phyloP scores from a whole-genome alignment of 2,113 vertebrate genomes.

The Trematomus loennbergii region DNA sequence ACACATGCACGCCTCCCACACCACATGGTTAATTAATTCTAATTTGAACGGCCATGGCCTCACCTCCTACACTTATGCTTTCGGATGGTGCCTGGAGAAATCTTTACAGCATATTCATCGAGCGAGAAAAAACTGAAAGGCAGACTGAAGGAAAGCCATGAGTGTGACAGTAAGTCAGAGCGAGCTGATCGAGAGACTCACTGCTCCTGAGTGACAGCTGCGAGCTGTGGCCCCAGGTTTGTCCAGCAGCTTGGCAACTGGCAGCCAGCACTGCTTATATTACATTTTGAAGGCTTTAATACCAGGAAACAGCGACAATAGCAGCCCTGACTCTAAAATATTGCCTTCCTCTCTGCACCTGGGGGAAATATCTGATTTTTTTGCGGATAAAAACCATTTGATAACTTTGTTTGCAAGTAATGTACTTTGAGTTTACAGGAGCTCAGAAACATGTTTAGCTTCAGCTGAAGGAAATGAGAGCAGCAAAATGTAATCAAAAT shows the following conservation, averaged over 20 bases:
- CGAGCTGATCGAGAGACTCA: slow-evolving; percentile 11
- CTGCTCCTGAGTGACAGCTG: slow-evolving; percentile 25
- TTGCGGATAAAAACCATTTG: too few relatives aligned
- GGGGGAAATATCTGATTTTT: not conserved
- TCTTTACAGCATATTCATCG: slow-evolving; percentile 28
- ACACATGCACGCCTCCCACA: slow-evolving; percentile 68
- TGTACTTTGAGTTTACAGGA: too few relatives aligned
- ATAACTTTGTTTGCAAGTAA: too few relatives aligned
- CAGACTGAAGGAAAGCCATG: slow-evolving; percentile 19
- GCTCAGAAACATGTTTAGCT: too few relatives aligned
- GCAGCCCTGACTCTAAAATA: too few relatives aligned
- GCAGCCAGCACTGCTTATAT: slow-evolving; percentile 14
- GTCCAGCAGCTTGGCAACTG: not conserved
- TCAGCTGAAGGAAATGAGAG: too few relatives aligned
- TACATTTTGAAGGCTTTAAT: not conserved
- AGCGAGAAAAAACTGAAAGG: slow-evolving; percentile 20
- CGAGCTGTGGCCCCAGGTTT: slow-evolving; percentile 3
- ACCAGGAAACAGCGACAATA: not conserved
- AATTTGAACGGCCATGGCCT: slow-evolving; percentile 74
- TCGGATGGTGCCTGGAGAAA: slow-evolving; percentile 57
- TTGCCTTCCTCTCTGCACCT: too few relatives aligned
- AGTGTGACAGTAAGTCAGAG: slow-evolving; percentile 27
- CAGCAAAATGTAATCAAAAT: too few relatives aligned
- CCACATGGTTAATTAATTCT: slow-evolving; percentile 76
- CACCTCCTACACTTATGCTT: slow-evolving; percentile 76